Percentiles rank a stretch among this genome's conserved stretches.
Evolutionary conservation across 2,113 vertebrate genomes (phyloP).

Genomic region (Erinaceus europaeus): DNA sequence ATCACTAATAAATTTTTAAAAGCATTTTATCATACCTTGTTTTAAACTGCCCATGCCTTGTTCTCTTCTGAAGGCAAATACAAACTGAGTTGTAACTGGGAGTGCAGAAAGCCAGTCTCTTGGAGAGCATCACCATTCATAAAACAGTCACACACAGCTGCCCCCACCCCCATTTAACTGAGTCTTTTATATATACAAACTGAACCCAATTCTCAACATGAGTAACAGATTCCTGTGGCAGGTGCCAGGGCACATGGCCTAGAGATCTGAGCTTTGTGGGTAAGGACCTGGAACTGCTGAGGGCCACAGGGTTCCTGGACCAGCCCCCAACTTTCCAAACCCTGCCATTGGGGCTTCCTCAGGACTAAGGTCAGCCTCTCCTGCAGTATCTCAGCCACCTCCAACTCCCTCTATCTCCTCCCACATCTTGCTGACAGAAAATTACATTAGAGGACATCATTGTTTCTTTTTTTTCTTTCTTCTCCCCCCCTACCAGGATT

Average conservation of each 20-base stretch:
- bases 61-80: not conserved
- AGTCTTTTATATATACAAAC: not conserved
- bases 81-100: too few species aligned
- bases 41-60: not conserved
- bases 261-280: not conserved
- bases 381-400: not conserved
- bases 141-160: accelerated
- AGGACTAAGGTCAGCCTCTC: too few species aligned
- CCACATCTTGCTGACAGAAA: not conserved
- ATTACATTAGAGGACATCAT: not conserved
- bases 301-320: not conserved
- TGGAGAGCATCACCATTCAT: accelerated
- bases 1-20: too few species aligned
- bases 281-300: not conserved
- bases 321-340: not conserved
- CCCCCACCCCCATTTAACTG: not conserved
- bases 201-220: not conserved
- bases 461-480: too few species aligned
- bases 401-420: not conserved
- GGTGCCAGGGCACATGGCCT: not conserved
- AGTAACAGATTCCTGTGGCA: too few species aligned
- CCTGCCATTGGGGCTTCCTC: too few species aligned
- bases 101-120: too few species aligned
- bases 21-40: not conserved
- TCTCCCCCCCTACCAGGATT: too few species aligned